These are phyloP conservation scores for Apodemus sylvaticus DNA, from an alignment of 2,113 vertebrate genomes.

Conservation along the genomic window DNA sequence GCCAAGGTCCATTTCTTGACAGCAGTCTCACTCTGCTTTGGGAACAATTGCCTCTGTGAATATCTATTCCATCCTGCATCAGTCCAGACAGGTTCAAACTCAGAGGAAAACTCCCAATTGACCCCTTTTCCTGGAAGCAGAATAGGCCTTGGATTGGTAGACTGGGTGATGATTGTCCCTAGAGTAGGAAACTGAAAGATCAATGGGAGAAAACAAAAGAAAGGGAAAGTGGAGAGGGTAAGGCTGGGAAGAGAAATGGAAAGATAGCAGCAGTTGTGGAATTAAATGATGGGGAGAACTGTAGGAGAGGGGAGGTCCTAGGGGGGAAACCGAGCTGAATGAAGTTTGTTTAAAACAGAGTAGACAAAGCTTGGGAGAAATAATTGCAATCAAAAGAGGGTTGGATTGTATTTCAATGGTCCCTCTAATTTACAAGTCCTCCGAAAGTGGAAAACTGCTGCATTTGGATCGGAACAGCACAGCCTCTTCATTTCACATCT, in stretches of 20 bases:
- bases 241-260: background rate
- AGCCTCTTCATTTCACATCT: background rate
- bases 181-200: background rate
- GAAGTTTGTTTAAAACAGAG: background rate
- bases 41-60: background rate
- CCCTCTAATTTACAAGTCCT: background rate
- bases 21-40: constrained; percentile 15
- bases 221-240: background rate
- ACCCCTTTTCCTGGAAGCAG: background rate
- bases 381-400: background rate
- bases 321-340: background rate
- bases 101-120: background rate
- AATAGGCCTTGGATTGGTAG: background rate
- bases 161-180: background rate
- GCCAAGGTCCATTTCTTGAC: background rate
- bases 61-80: background rate
- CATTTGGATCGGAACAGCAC: background rate
- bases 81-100: background rate
- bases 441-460: background rate
- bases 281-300: background rate
- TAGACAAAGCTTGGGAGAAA: background rate
- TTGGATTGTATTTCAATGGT: background rate
- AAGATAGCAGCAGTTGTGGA: background rate
- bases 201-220: background rate
- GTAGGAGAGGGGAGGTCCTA: background rate